Conservation (phyloP, 2,113 vertebrate species). For the Trematomus loennbergii region DNA sequence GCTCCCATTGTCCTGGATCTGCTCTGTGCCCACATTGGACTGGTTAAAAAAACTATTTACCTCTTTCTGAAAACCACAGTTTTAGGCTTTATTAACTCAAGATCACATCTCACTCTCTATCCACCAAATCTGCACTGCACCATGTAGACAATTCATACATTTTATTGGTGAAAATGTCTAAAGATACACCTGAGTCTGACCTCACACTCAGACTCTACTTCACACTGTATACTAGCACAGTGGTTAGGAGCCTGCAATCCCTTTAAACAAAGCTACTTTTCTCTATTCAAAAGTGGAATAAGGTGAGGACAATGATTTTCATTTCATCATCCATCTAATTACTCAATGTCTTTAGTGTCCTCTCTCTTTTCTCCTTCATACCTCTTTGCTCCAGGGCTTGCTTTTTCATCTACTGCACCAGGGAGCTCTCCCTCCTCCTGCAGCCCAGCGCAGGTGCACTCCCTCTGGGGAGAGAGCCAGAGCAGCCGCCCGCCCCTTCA, state of each 20-base stretch:
- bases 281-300: neutral
- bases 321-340: slow-evolving; percentile 5
- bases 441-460: slow-evolving; percentile 76
- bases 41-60: slow-evolving; percentile 17
- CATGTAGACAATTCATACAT: neutral
- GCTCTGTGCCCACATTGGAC: slow-evolving; percentile 23
- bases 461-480: slow-evolving; percentile 62
- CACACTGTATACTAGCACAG: neutral
- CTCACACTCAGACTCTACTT: slow-evolving; percentile 2
- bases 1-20: slow-evolving; percentile 44
- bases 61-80: slow-evolving; percentile 22
- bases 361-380: slow-evolving; percentile 15
- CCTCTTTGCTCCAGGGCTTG: slow-evolving; percentile 15
- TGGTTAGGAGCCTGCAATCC: neutral
- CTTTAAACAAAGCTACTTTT: neutral
- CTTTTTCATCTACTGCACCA: slow-evolving; percentile 22
- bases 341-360: slow-evolving; percentile 12
- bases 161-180: slow-evolving; percentile 3
- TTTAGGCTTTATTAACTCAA: slow-evolving; percentile 13
- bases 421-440: slow-evolving; percentile 37
- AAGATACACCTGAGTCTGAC: slow-evolving; percentile 10
- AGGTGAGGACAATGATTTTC: neutral
- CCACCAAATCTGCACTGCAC: slow-evolving; percentile 4
- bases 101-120: neutral
- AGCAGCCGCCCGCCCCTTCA: slow-evolving; percentile 51